Evolutionary conservation across 2,797 vertebrate genomes (phyloP), one percentile per base, ranked within the genome.

Genomic region (Lepus townsendii): DNA sequence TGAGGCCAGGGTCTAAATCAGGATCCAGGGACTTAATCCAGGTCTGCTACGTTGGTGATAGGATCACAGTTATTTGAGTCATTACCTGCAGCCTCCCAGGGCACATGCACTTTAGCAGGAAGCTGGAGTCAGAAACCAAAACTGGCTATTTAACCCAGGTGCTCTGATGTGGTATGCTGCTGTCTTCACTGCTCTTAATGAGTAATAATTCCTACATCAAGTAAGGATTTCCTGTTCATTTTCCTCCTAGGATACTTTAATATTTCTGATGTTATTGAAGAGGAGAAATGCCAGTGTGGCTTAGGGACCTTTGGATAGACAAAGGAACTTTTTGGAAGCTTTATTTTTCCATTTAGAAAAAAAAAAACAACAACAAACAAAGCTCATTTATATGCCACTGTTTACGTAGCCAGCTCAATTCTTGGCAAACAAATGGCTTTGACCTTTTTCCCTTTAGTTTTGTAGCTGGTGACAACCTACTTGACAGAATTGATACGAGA

Each of bases 371-470:
- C 8, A 47, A 47, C 42, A 47, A 47, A 47, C 42, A 84, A 72
- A 76, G 16, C 24, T 52, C 17, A 7, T 17, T 86, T 60, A 50
- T 10, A 1, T 42, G 42, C 32, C 10, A 30, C 50, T 73, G 3
- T 80, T 85, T 35, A 38, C 24, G 13, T 5, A 66, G 22, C 38
- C 47, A 76, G 14, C 54, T 84, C 8, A 78, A 76, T 92, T 66
- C 30, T 92, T 82, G 66, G 30, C 80, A 88, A 68, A 79, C 22
- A 76, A 57, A 8, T 66, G 32, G 30, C 75, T 91, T 76, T 94
- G 38, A 71, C 72, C 47, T 24, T 71, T 69, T 57, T 27, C 26
- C 65, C 47, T 92, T 83, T 8, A 24, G 2, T 66, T 27, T 78
- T 71, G 14, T 68, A 77, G 38, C 66, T 79, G 19, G 11, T 38